Evolutionary conservation across 2,888 invertebrate species (phyloP).

Genomic region (Eristalis tenax): DNA sequence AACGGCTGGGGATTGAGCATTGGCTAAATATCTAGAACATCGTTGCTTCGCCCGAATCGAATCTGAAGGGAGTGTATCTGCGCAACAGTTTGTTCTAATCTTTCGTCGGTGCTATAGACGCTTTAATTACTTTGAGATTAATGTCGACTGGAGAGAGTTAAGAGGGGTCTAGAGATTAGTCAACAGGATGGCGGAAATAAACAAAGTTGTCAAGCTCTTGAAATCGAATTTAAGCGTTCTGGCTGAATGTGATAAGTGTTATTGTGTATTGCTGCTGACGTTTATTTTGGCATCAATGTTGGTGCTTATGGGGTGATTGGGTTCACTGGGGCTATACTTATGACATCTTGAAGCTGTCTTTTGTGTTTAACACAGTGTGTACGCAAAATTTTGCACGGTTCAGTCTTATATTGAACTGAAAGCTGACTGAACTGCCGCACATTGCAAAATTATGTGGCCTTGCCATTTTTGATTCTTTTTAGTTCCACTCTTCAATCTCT

Average conservation of each 20-base stretch:
- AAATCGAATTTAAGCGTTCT: constrained; percentile 4
- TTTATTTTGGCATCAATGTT: not conserved
- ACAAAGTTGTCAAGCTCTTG: constrained; percentile 29
- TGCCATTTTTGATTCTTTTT: too few relatives aligned
- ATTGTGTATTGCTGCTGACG: not conserved
- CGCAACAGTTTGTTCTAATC: constrained; percentile 14
- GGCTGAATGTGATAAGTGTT: constrained; percentile 19
- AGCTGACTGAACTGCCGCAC: too few relatives aligned
- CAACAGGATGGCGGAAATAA: not conserved
- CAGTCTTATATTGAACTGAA: too few relatives aligned
- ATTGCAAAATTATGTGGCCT: too few relatives aligned
- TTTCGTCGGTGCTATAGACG: not conserved
- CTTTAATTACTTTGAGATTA: constrained; percentile 10
- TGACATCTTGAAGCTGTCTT: too few relatives aligned
- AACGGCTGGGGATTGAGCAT: not conserved
- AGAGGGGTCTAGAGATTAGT: not conserved
- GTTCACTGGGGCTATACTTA: not conserved
- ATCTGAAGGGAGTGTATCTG: not conserved
- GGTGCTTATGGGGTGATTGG: not conserved
- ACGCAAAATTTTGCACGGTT: too few relatives aligned
- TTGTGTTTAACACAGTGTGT: too few relatives aligned
- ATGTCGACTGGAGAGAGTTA: not conserved
- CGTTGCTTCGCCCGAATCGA: not conserved
- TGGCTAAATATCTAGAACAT: constrained; percentile 25
- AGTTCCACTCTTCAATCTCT: too few relatives aligned